Evolutionary conservation across 2,888 invertebrate genomes (phyloP).

Genomic region (Litoditis marina): DNA sequence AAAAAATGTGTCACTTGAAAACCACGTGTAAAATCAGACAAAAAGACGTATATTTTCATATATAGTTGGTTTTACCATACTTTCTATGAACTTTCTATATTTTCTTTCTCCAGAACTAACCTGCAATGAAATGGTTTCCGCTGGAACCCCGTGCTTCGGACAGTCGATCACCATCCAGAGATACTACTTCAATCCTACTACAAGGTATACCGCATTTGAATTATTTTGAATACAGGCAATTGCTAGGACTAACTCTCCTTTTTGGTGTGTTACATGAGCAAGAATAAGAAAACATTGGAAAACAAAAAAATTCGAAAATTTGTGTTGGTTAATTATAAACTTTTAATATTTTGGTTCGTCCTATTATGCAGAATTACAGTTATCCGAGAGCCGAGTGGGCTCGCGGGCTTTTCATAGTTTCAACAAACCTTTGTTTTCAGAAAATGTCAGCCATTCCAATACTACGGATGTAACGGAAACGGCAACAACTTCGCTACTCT

Average conservation of each 20-base stretch:
- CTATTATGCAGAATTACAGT: constrained; percentile 14
- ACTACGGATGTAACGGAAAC: constrained; percentile 57
- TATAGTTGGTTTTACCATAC: too few relatives aligned
- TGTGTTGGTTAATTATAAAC: neutral
- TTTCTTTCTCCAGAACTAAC: constrained; percentile 36
- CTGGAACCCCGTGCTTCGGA: constrained; percentile 59
- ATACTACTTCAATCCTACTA: constrained; percentile 53
- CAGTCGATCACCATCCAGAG: constrained; percentile 52
- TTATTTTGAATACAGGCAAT: too few relatives aligned
- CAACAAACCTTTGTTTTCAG: constrained; percentile 18
- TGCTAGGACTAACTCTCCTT: too few relatives aligned
- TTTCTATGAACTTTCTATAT: too few relatives aligned
- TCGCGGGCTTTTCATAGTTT: too few relatives aligned
- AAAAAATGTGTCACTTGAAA: too few relatives aligned
- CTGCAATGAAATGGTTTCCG: constrained; percentile 54
- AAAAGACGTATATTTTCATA: too few relatives aligned
- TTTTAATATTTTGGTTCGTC: constrained; percentile 31
- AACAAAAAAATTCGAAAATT: neutral
- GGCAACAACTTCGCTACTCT: constrained; percentile 56
- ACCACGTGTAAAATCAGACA: too few relatives aligned
- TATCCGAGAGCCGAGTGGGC: too few relatives aligned
- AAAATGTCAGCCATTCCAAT: constrained; percentile 60
- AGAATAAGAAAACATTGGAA: neutral
- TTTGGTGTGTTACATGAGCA: too few relatives aligned
- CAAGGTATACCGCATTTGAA: too few relatives aligned